Base-by-base conservation (phyloP, 2,888 invertebrate genomes). In the Stenodera caucasica region DNA sequence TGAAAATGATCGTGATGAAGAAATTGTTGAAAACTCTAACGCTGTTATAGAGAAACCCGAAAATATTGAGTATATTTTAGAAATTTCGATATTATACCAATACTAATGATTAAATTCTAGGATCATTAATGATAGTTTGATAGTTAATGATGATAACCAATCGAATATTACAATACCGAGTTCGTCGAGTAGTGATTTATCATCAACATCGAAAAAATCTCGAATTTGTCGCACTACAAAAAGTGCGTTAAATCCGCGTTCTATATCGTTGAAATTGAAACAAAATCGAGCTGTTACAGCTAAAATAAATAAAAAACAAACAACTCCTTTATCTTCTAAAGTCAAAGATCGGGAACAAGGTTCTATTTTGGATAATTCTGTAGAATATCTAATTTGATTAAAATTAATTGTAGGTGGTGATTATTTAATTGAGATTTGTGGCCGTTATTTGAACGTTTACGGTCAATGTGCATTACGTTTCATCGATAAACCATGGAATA, bases 401-500 rank as follows among this genome's bases (percentile, higher is more conserved):
- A 33, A 35, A 30, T 33, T 1, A 1, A 18, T 57, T 54, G 70
- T 78, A 89, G 90, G 94, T 60, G 91, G 92, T n/a, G 94, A 94
- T 82, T 94, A 93, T 78, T 82, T 94, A 65, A 91, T 94, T 32
- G 94, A 94, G 83, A 92, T 94, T 59, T 88, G 89, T 71, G 93
- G 93, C 29, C 86, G 90, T 57, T 87, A 89, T 68, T 85, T 94
- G 23, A 94, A 92, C 76, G 87, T 94, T 26, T 94, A 92, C 82
- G 94, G 94, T 0, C 90, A 92, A 71, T 92, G 92, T n/a, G 93
- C 94, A 0, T 83, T 94, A 30, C 86, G 91, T 35, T 91, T 90
- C 69, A 86, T 94, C 49, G 90, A 93, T 70, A 87, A 89, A 65
- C 86, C 88, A 63, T 94, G 92, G 94, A 93, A 88, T 77, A 84